Evolutionary conservation across 2,113 vertebrate species (phyloP).

Genomic region (Bettongia penicillata): DNA sequence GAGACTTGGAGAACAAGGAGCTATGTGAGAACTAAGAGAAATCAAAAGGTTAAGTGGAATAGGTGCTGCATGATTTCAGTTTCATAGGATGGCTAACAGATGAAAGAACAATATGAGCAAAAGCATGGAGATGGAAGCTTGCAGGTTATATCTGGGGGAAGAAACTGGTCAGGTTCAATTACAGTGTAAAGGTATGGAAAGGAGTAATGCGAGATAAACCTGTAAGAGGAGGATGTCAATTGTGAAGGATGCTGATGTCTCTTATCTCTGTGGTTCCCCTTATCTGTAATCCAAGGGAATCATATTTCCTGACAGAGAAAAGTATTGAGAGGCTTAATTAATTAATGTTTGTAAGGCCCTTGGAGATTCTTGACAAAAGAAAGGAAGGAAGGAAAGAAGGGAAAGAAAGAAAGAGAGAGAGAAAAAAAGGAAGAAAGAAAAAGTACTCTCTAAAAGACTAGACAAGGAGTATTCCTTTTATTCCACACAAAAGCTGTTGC

Average conservation of each 20-base stretch:
- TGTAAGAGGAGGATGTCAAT: not conserved
- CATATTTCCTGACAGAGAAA: not conserved
- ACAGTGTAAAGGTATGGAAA: not conserved
- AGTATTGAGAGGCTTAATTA: constrained; percentile 18
- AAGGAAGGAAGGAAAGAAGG: too few species aligned
- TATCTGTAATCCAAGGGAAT: not conserved
- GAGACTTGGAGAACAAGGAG: not conserved
- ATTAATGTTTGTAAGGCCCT: constrained; percentile 34
- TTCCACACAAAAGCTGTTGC: constrained; percentile 55
- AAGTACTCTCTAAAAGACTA: constrained; percentile 40
- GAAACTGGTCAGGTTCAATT: not conserved
- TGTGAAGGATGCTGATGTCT: not conserved
- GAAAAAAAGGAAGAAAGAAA: not conserved
- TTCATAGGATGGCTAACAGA: not conserved
- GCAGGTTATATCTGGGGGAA: not conserved
- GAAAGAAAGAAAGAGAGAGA: too few species aligned
- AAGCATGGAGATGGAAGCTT: not conserved
- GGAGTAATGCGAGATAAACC: not conserved
- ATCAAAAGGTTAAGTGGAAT: not conserved
- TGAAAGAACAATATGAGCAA: not conserved
- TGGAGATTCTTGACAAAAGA: not conserved
- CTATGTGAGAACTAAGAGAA: not conserved
- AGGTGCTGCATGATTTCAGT: not conserved
- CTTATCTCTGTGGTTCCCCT: not conserved
- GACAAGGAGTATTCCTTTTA: constrained; percentile 1